These are phyloP conservation scores for Tetraodon nigroviridis DNA, from an alignment of 2,113 vertebrate genomes.

Conservation along the genomic window DNA sequence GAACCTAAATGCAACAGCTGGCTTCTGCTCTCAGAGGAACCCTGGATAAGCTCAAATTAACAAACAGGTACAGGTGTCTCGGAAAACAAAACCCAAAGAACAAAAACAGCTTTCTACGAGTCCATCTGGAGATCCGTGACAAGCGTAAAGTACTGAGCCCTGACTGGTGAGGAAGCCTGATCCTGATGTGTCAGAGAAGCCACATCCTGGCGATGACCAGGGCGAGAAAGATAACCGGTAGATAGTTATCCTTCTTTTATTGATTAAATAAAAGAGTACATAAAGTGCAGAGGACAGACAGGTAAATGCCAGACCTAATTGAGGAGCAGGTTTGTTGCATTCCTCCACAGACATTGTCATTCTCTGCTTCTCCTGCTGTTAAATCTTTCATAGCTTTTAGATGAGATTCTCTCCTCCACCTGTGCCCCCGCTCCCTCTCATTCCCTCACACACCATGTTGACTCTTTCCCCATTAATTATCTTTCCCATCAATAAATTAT, in stretches of 20 bases:
- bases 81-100: constrained; percentile 32
- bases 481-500: constrained; percentile 74
- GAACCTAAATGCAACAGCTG: constrained; percentile 79
- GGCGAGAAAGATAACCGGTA: too few relatives aligned
- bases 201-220: constrained; percentile 56
- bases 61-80: constrained; percentile 64
- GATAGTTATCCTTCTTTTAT: constrained; percentile 36
- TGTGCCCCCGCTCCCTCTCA: constrained; percentile 44
- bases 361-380: constrained; percentile 66
- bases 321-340: constrained; percentile 53
- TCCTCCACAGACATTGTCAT: constrained; percentile 68
- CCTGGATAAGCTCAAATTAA: constrained; percentile 72
- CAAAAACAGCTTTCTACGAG: constrained; percentile 35
- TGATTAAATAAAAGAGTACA: constrained; percentile 35
- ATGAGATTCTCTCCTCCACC: constrained; percentile 72
- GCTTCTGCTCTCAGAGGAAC: constrained; percentile 76
- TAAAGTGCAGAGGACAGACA: constrained; percentile 41
- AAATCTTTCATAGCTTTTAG: constrained; percentile 75
- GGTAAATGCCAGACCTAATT: constrained; percentile 66
- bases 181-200: constrained; percentile 58
- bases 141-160: constrained; percentile 61
- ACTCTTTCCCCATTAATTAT: constrained; percentile 72
- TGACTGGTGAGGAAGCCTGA: constrained; percentile 55
- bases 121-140: constrained; percentile 74
- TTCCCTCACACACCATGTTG: constrained; percentile 53